Evolutionary conservation across 2,797 vertebrate genomes (phyloP).

Genomic region (Staurois parvus): DNA sequence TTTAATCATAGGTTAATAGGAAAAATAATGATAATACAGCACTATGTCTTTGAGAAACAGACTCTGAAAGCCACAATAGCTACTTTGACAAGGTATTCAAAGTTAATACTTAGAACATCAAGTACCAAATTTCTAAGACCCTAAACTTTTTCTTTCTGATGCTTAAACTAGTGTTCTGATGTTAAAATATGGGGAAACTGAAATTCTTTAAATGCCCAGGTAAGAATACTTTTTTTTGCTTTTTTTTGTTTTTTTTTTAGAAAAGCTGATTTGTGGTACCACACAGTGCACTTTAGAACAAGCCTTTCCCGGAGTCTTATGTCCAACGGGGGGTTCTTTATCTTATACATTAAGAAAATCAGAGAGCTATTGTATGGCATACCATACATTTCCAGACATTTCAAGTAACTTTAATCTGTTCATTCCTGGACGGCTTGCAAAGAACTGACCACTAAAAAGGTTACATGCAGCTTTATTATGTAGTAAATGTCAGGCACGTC

Average conservation of each 20-base stretch:
- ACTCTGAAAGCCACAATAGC: background rate
- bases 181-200: background rate
- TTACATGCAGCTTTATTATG: slow-evolving; percentile 55
- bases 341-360: slow-evolving; percentile 57
- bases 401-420: slow-evolving; percentile 57
- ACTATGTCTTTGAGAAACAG: background rate
- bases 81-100: background rate
- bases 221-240: background rate
- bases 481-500: slow-evolving; percentile 55
- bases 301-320: slow-evolving; percentile 8
- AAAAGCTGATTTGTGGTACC: slow-evolving; percentile 38
- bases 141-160: background rate
- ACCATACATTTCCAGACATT: slow-evolving; percentile 46
- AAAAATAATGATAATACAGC: background rate
- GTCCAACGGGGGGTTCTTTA: slow-evolving; percentile 36
- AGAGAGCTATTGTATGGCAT: slow-evolving; percentile 39
- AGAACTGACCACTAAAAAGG: slow-evolving; percentile 57
- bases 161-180: background rate
- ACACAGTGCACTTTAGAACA: slow-evolving; percentile 33
- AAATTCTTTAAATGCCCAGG: slow-evolving; percentile 12
- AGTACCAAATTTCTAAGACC: background rate
- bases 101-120: background rate
- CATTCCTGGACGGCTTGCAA: slow-evolving; percentile 51
- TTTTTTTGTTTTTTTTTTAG: background rate
- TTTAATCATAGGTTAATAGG: background rate